Conservation (phyloP, 2,888 invertebrate genomes). For the Melinaea marsaeus region DNA sequence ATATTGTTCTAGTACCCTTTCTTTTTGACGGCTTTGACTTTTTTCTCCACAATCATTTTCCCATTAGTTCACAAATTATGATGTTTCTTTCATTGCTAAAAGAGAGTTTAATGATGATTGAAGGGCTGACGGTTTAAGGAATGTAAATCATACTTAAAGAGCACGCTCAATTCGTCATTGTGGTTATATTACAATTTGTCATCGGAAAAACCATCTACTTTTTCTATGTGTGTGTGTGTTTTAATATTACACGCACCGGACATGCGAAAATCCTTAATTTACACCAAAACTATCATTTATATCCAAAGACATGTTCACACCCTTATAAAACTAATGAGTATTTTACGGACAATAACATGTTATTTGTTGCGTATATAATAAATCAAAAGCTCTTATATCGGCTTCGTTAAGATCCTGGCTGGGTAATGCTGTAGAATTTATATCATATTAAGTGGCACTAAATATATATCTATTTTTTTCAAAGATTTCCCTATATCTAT, state of each 20-base stretch:
- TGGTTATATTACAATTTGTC: neutral
- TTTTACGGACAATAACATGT: conserved; percentile 7
- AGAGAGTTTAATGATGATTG: conserved; percentile 27
- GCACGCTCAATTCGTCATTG: neutral
- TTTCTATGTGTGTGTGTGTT: neutral
- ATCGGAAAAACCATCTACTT: neutral
- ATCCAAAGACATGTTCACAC: no score
- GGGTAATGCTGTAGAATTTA: conserved; percentile 15
- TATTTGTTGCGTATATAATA: conserved; percentile 15
- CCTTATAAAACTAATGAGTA: neutral
- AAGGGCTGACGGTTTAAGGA: conserved; percentile 7
- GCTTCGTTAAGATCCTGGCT: conserved; percentile 15
- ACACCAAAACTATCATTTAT: no score
- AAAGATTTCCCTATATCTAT: no score
- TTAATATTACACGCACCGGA: no score
- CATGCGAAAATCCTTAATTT: no score
- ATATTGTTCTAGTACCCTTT: neutral
- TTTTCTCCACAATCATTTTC: conserved; percentile 26
- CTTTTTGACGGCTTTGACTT: conserved; percentile 8
- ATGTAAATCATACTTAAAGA: neutral
- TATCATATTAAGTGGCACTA: neutral
- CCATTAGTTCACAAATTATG: conserved; percentile 27
- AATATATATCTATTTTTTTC: neutral
- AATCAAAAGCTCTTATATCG: conserved; percentile 19
- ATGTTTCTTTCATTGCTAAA: conserved; percentile 28